phyloP scores from a whole-genome alignment of 1,140 invertebrate species.

The Diuraphis noxia region DNA sequence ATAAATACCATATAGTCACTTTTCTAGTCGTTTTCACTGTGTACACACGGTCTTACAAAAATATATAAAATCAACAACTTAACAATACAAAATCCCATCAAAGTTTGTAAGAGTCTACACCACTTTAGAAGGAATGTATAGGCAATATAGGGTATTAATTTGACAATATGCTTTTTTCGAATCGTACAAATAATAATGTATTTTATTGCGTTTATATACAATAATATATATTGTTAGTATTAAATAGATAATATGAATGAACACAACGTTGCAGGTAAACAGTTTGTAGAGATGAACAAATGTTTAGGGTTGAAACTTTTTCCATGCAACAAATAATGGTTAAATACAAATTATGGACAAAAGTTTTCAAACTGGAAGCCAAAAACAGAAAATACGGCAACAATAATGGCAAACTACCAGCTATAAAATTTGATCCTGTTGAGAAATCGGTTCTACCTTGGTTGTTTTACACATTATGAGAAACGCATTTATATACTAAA shows the following conservation, averaged over 20 bases:
- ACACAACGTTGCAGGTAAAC: background rate
- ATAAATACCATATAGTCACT: background rate
- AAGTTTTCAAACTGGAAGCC: conserved; percentile 44
- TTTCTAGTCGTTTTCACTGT: background rate
- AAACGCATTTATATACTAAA: background rate
- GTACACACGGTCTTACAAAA: background rate
- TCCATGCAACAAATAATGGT: conserved; percentile 30
- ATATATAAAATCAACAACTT: background rate
- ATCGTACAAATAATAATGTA: background rate
- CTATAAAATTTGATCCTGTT: conserved; percentile 38
- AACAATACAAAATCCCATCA: background rate
- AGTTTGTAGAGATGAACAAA: conserved; percentile 35
- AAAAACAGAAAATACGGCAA: conserved; percentile 31
- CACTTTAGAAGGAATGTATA: background rate
- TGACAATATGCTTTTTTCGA: background rate
- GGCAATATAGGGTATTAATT: background rate
- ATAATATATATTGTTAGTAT: background rate
- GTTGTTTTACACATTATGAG: conserved; percentile 33
- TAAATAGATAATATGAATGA: background rate
- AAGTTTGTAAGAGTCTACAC: background rate
- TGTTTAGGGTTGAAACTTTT: conserved; percentile 41
- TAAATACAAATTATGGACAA: conserved; percentile 49
- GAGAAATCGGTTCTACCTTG: conserved; percentile 30
- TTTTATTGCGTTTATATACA: background rate
- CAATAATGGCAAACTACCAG: conserved; percentile 48